Evolutionary conservation across 2,888 invertebrate genomes (phyloP).

Genomic region (Tachystola acroxantha): DNA sequence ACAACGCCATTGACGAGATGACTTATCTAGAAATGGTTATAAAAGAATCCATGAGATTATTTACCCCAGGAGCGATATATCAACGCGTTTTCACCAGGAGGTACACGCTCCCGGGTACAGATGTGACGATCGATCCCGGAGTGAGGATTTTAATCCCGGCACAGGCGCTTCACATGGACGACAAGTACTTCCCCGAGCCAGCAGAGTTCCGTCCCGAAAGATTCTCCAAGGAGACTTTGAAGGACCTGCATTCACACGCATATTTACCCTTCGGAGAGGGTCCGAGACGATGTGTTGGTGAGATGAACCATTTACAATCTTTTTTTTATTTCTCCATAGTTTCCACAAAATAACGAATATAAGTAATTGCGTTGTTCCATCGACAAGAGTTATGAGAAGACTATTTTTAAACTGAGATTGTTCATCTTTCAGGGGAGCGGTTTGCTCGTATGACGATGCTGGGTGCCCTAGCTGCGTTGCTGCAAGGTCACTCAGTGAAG

Average conservation of each 20-base stretch:
- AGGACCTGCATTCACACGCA: conserved; percentile 16
- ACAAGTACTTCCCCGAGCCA: conserved; percentile 25
- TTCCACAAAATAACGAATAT: no score
- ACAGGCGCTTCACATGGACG: conserved; percentile 29
- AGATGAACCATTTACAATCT: no score
- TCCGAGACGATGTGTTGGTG: conserved; percentile 25
- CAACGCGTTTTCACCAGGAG: conserved; percentile 18
- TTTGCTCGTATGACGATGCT: no score
- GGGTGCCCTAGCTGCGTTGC: no score
- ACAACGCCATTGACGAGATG: conserved; percentile 36
- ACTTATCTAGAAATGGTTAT: conserved; percentile 33
- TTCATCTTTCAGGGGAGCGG: no score
- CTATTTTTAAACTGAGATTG: no score
- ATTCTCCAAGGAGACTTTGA: conserved; percentile 16
- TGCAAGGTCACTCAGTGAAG: no score
- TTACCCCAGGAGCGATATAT: conserved; percentile 22
- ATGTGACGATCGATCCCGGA: conserved; percentile 25
- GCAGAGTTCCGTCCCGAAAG: conserved; percentile 28
- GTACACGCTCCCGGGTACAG: conserved; percentile 24
- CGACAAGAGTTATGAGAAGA: no score
- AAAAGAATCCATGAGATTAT: conserved; percentile 27
- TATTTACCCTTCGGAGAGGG: conserved; percentile 30
- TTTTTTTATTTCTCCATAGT: no score
- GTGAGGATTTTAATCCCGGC: conserved; percentile 24
- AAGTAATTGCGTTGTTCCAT: no score